Percentiles rank a stretch among this genome's conserved stretches.
These are phyloP conservation scores for Cryptoprocta ferox DNA, from an alignment of 2,797 vertebrate genomes.

Conservation along the genomic window DNA sequence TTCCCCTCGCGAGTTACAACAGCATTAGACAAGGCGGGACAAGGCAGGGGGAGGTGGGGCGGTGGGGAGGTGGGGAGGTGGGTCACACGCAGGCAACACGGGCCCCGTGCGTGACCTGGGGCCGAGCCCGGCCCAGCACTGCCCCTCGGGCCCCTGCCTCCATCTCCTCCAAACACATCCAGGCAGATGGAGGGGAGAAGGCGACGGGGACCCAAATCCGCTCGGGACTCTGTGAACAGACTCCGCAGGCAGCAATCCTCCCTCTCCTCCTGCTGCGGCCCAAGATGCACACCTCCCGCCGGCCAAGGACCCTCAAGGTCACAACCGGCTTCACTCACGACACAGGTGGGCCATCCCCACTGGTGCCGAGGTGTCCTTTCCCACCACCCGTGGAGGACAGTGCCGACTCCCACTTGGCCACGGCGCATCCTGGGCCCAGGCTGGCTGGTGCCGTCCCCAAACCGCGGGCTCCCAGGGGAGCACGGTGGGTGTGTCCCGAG, in stretches of 20 bases:
- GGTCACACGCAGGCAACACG: neutral
- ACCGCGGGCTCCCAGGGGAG: rapidly evolving
- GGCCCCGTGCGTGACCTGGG: rapidly evolving
- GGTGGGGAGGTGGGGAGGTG: neutral
- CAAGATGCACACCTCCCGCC: neutral
- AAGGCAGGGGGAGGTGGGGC: neutral
- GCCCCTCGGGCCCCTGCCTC: neutral
- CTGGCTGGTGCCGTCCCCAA: rapidly evolving
- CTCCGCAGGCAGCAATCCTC: neutral
- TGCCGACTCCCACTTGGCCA: rapidly evolving
- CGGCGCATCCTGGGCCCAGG: neutral
- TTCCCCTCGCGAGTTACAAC: rapidly evolving
- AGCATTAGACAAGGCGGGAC: neutral
- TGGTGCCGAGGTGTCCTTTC: neutral
- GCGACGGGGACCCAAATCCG: neutral
- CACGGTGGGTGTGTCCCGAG: rapidly evolving
- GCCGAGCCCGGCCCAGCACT: neutral
- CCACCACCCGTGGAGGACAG: rapidly evolving
- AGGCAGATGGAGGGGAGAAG: neutral
- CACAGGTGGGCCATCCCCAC: rapidly evolving
- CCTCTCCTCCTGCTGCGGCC: neutral
- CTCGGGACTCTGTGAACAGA: neutral
- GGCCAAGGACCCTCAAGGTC: neutral
- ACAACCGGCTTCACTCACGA: neutral
- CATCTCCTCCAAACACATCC: neutral